These are phyloP conservation scores for Stichodactyla mertensii DNA, from an alignment of 64 coral and sea anemone species.

Conservation along the genomic window DNA sequence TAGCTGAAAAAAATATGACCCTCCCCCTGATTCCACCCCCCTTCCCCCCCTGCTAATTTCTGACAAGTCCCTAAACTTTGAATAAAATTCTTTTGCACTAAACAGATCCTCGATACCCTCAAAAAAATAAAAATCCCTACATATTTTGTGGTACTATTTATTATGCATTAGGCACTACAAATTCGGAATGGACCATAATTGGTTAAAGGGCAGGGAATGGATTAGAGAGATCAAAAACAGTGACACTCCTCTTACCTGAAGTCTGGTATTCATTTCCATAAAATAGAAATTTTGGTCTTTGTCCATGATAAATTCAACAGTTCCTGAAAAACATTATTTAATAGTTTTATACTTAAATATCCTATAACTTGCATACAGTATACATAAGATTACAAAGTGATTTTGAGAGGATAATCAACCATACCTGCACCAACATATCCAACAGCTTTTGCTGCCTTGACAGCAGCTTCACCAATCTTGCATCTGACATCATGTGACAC, in stretches of 20 bases:
- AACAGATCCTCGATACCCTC: too few species aligned
- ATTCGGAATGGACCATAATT: background rate
- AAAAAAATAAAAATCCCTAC: too few species aligned
- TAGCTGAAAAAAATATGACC: too few species aligned
- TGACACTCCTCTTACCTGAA: slow-evolving; percentile 44
- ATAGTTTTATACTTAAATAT: background rate
- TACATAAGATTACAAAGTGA: too few species aligned
- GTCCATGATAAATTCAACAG: slow-evolving; percentile 98
- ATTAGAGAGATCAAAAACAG: background rate
- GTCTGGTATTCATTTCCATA: slow-evolving; percentile 99
- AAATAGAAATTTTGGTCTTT: slow-evolving; percentile 89
- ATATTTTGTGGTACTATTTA: too few species aligned
- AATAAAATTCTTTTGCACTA: too few species aligned
- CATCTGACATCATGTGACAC: slow-evolving; percentile 68
- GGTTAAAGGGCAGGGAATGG: background rate
- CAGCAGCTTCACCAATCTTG: slow-evolving; percentile 90
- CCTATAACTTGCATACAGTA: too few species aligned
- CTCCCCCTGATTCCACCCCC: too few species aligned
- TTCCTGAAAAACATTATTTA: slow-evolving; percentile 35
- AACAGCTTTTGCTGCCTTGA: slow-evolving; percentile 90
- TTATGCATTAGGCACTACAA: too few species aligned
- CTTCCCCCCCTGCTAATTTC: too few species aligned
- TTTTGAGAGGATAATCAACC: background rate
- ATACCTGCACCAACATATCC: slow-evolving; percentile 97
- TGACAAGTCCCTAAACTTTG: too few species aligned